Conservation (phyloP, 2,888 invertebrate species). For the Torymus tubicola region DNA sequence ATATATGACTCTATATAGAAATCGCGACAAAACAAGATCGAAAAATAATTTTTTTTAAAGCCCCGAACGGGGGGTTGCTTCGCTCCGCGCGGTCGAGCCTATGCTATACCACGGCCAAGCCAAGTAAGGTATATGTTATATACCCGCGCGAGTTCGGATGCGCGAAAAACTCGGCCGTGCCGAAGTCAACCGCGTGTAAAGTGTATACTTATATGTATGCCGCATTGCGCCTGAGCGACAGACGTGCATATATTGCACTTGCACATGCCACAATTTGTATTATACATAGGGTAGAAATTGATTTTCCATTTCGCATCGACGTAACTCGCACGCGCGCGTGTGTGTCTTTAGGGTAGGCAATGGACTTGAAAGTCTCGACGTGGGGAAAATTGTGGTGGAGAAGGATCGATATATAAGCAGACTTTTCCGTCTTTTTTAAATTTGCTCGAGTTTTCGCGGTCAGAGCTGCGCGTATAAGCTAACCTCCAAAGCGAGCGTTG, state of each 20-base stretch:
- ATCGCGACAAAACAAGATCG: too few species aligned
- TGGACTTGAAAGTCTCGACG: conserved; percentile 14
- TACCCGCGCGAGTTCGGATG: neutral
- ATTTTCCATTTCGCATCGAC: conserved; percentile 36
- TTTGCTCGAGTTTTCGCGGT: neutral
- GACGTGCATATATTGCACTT: conserved; percentile 27
- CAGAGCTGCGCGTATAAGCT: too few species aligned
- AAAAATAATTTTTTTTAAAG: conserved; percentile 10
- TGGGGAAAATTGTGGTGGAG: neutral
- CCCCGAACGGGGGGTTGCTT: neutral
- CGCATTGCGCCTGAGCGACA: conserved; percentile 47
- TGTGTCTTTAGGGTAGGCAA: neutral
- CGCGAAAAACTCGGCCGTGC: conserved; percentile 17
- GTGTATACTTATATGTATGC: too few species aligned
- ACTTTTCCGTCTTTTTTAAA: conserved; percentile 18
- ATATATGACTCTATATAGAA: too few species aligned
- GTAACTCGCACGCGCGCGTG: too few species aligned
- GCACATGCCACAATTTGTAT: neutral
- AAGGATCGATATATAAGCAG: neutral
- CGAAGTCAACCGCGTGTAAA: too few species aligned
- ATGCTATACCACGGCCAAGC: too few species aligned
- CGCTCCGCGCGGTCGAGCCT: neutral
- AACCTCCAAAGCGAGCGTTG: too few species aligned
- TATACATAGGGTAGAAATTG: conserved; percentile 37
- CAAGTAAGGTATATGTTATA: neutral